A percentile compares a stretch with the other conserved stretches of the same genome.
phyloP scores from a whole-genome alignment of 2,888 invertebrate genomes.

The Rhamnusium bicolor region DNA sequence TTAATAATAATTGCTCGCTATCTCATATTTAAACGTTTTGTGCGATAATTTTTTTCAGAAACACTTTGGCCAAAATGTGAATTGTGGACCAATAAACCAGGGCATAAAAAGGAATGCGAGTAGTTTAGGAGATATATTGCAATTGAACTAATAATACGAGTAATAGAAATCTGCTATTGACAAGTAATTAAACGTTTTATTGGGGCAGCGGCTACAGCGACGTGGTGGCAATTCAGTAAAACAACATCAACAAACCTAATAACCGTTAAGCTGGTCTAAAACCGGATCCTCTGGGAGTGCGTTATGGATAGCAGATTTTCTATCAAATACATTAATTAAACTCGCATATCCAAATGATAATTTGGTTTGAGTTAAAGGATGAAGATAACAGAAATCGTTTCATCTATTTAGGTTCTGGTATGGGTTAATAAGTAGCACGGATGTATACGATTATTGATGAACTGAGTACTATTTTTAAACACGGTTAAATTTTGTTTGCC shows the following conservation, averaged over 20 bases:
- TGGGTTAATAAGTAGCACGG: background rate
- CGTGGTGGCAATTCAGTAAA: constrained; percentile 29
- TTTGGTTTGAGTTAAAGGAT: background rate
- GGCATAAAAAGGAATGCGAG: constrained; percentile 24
- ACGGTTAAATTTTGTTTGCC: no score
- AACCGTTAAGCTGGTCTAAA: constrained; percentile 26
- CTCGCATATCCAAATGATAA: background rate
- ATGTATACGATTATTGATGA: background rate
- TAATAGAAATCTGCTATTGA: constrained; percentile 66
- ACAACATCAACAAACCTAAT: constrained; percentile 31
- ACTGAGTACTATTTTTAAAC: no score
- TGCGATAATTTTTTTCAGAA: no score
- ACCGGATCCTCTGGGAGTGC: constrained; percentile 5
- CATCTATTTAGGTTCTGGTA: background rate
- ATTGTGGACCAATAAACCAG: background rate
- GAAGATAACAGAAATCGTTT: constrained; percentile 2
- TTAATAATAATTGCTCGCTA: no score
- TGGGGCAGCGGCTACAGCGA: constrained; percentile 49
- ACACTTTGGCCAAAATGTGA: background rate
- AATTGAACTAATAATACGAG: constrained; percentile 59
- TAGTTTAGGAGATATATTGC: constrained; percentile 53
- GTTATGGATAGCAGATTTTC: constrained; percentile 30
- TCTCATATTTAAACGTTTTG: no score
- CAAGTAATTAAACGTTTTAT: constrained; percentile 67
- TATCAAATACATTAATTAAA: constrained; percentile 22